Evolutionary conservation across 37 sponge, comb jelly and placozoan species (phyloP).

Genomic region (Chondrilla cf. caribensis): DNA sequence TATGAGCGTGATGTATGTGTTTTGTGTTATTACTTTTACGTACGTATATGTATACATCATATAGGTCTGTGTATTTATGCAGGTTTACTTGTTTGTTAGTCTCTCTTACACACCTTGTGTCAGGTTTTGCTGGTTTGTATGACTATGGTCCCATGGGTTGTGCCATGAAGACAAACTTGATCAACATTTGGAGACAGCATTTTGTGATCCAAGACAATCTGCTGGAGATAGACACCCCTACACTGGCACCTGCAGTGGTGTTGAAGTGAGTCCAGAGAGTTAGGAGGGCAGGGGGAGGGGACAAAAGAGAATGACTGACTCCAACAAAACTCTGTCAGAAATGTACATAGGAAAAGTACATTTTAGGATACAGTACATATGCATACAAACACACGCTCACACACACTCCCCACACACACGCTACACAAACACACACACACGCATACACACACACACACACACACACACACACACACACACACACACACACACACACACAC

Average conservation of each 20-base stretch:
- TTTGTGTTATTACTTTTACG: too few relatives aligned
- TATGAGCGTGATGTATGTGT: too few relatives aligned
- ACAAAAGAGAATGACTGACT: too few relatives aligned
- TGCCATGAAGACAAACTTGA: conserved; percentile 88
- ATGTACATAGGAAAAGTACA: neutral
- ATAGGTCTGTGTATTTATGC: neutral
- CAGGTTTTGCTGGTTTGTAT: conserved; percentile 92
- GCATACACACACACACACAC: too few relatives aligned
- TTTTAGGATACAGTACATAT: too few relatives aligned
- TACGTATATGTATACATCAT: neutral
- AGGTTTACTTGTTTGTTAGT: neutral
- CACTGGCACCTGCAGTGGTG: conserved; percentile 82
- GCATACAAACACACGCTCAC: too few relatives aligned
- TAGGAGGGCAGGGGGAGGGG: too few relatives aligned
- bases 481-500: conserved; percentile 1
- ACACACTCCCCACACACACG: too few relatives aligned
- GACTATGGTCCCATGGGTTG: conserved; percentile 97
- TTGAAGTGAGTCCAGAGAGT: conserved; percentile 77
- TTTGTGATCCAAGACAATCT: conserved; percentile 94
- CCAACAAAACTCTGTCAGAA: neutral
- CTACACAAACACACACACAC: neutral
- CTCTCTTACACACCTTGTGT: too few relatives aligned
- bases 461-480: neutral
- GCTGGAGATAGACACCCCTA: conserved; percentile 85
- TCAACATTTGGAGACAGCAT: conserved; percentile 87